Evolutionary conservation across 1,140 invertebrate species (phyloP), one percentile per base, ranked within the genome.

Genomic region (Papilio polyxenes): DNA sequence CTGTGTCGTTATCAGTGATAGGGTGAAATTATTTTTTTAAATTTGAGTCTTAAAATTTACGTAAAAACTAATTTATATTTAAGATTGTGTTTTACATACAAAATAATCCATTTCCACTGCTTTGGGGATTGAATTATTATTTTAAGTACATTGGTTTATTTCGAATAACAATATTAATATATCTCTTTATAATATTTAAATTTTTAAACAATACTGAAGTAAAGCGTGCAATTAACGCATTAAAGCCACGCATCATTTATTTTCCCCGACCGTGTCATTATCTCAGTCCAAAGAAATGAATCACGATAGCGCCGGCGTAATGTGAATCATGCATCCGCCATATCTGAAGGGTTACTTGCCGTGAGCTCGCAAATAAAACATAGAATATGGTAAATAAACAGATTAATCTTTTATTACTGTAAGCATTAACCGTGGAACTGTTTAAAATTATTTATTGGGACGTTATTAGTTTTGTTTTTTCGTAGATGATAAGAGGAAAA

Each of bases 241-340:
- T 4, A 31, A 3, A 65, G 11, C 31, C 10, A 10, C 3, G 65
- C 65, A 31, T 37, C 65, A 37, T 69, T 69, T 69, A 69, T 69
- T 69, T 69, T 69, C 31, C 65, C 65, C 23, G 65, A 69, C 65
- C 65, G 65, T 69, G 65, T 69, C 65, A 69, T 69, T 69, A 69
- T 69, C 65, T 69, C 65, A 37, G 65, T 69, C 31, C 31, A 69
- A 69, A 69, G 65, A 69, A 69, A 69, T 69, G 65, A 69, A 69
- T 69, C 65, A 69, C 31, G 65, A 69, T 69, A 69, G 65, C 65
- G 65, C 65, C 10, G 13, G 23, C 65, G 65, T 69, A 37, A 69
- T 69, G 65, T 31, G 59, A 65, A 65, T 65, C 65, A 69, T 69
- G 65, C 65, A 69, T 69, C 65, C 65, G 31, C 23, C 11, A 31